phyloP scores from a whole-genome alignment of 2,888 invertebrate genomes.

The Nudaria mundana region DNA sequence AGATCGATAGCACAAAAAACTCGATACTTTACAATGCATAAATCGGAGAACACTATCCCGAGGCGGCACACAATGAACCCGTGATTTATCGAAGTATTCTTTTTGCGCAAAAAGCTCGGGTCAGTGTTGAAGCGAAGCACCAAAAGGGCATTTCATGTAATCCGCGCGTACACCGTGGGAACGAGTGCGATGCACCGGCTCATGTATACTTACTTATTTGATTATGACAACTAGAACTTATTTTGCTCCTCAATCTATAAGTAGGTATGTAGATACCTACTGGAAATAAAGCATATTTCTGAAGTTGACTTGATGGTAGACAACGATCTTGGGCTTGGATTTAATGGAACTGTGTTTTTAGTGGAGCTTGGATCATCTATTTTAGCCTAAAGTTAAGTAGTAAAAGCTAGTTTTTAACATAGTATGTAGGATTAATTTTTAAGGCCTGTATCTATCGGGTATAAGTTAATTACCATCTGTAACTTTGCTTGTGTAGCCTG shows the following conservation, averaged over 20 bases:
- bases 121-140: slow-evolving; percentile 74
- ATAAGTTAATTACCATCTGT: too few relatives aligned
- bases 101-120: slow-evolving; percentile 76
- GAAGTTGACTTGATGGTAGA: too few relatives aligned
- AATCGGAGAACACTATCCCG: slow-evolving; percentile 63
- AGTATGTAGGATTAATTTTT: too few relatives aligned
- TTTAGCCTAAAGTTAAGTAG: too few relatives aligned
- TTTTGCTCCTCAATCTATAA: slow-evolving; percentile 1
- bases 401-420: too few relatives aligned
- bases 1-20: slow-evolving; percentile 66
- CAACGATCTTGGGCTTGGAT: too few relatives aligned
- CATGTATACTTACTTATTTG: slow-evolving; percentile 28
- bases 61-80: slow-evolving; percentile 66
- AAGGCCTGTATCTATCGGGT: too few relatives aligned
- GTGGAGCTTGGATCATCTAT: too few relatives aligned
- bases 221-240: slow-evolving; percentile 16
- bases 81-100: slow-evolving; percentile 75
- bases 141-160: slow-evolving; percentile 78
- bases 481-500: too few relatives aligned
- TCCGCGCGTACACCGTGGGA: slow-evolving; percentile 71
- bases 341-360: too few relatives aligned
- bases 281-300: too few relatives aligned
- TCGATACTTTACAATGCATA: slow-evolving; percentile 52
- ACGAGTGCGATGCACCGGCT: slow-evolving; percentile 57
- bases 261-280: too few relatives aligned